A percentile compares a stretch with the other conserved stretches of the same genome.
phyloP scores from a whole-genome alignment of 1,140 invertebrate species.

The Brachionus plicatilis region DNA sequence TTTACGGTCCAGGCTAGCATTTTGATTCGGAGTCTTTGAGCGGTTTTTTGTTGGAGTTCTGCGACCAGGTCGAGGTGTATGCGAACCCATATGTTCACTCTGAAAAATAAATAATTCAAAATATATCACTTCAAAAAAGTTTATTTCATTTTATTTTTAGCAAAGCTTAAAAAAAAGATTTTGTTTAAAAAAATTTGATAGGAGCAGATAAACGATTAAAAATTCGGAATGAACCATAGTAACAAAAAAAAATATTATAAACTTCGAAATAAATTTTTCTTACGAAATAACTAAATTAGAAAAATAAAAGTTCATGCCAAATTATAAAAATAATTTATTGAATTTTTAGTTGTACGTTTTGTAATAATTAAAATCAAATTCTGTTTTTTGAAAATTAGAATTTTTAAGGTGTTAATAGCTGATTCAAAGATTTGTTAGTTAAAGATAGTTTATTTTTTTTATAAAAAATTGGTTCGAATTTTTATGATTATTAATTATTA shows the following conservation, averaged over 20 bases:
- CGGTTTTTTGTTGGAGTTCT: neutral
- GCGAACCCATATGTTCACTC: neutral
- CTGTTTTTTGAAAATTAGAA: neutral
- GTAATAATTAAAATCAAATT: too few species aligned
- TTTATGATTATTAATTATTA: neutral
- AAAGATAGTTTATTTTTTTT: neutral
- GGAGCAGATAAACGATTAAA: neutral
- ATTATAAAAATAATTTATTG: too few species aligned
- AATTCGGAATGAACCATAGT: neutral
- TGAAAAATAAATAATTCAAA: neutral
- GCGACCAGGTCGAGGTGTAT: neutral
- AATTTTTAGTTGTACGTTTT: too few species aligned
- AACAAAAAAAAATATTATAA: neutral
- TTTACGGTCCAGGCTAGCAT: neutral
- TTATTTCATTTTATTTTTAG: neutral
- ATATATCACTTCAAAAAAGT: neutral
- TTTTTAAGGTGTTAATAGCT: neutral
- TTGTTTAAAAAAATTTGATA: neutral
- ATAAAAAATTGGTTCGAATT: neutral
- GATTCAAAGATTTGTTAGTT: neutral
- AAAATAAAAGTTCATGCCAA: too few species aligned
- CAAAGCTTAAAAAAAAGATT: neutral
- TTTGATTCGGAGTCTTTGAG: slow-evolving; percentile 16
- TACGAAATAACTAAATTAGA: too few species aligned
- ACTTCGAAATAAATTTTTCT: too few species aligned